phyloP scores from a whole-genome alignment of 2,797 vertebrate genomes.

The Lemur catta region DNA sequence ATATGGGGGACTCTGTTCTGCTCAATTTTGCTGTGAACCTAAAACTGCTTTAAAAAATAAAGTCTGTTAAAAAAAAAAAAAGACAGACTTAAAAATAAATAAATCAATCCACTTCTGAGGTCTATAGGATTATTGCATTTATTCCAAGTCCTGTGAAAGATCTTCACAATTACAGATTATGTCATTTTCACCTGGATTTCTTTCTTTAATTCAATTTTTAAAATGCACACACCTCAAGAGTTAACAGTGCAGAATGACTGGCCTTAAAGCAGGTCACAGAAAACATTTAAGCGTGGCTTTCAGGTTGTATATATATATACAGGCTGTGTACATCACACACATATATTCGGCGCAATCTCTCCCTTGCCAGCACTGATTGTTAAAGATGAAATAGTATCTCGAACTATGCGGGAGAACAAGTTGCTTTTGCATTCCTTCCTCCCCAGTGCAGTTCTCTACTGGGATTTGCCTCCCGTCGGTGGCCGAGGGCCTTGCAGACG shows the following conservation, averaged over 20 bases:
- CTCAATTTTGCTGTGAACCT: not conserved
- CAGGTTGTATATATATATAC: fast-evolving
- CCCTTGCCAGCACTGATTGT: not conserved
- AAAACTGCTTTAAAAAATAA: not conserved
- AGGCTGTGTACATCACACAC: too few relatives aligned
- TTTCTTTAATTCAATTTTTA: not conserved
- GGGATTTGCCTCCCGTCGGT: not conserved
- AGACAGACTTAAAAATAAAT: not conserved
- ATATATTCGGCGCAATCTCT: not conserved
- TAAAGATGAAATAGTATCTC: not conserved
- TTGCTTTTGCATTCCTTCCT: not conserved
- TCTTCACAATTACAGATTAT: not conserved
- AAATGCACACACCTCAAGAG: not conserved
- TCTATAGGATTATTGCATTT: not conserved
- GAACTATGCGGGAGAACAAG: not conserved
- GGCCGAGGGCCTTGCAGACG: not conserved
- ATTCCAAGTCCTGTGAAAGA: not conserved
- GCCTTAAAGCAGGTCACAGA: not conserved
- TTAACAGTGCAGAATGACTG: not conserved
- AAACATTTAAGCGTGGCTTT: fast-evolving
- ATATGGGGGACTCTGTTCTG: not conserved
- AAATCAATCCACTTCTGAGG: not conserved
- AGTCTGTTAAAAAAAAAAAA: not conserved
- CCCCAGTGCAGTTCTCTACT: not conserved
- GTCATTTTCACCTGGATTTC: not conserved